Percentiles rank a stretch among this genome's conserved stretches.
Conservation (phyloP, 2,888 invertebrate genomes). For the Tipula unca region DNA sequence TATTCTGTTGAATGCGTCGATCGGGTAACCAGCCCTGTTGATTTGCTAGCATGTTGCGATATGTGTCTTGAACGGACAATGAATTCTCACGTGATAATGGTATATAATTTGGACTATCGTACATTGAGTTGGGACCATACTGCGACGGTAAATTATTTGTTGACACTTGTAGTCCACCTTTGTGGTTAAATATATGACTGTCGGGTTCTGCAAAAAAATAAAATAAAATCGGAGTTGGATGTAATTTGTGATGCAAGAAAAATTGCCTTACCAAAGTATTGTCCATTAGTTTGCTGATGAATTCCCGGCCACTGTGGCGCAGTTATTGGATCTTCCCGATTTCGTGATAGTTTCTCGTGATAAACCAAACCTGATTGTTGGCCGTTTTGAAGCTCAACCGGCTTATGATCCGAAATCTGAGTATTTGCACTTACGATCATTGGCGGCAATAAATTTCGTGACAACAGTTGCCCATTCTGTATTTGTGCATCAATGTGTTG, state of each 20-base stretch:
- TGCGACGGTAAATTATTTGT: conserved; percentile 26
- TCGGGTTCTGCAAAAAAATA: conserved; percentile 39
- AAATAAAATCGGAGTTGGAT: conserved; percentile 20
- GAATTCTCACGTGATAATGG: conserved; percentile 33
- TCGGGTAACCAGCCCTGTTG: conserved; percentile 18
- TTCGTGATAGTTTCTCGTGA: conserved; percentile 26
- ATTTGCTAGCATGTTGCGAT: conserved; percentile 25
- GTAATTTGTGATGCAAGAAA: background rate
- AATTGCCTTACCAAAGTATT: background rate
- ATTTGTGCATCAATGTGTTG: background rate
- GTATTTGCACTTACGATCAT: background rate
- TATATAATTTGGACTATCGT: conserved; percentile 28
- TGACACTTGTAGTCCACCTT: conserved; percentile 54
- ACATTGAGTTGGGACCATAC: conserved; percentile 23
- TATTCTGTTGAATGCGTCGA: background rate
- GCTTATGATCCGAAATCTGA: background rate
- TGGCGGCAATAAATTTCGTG: background rate
- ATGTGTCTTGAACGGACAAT: conserved; percentile 26
- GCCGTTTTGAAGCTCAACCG: background rate
- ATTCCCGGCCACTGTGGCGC: conserved; percentile 24
- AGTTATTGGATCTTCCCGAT: conserved; percentile 38
- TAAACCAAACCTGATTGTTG: background rate
- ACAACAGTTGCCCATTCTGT: background rate
- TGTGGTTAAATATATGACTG: conserved; percentile 65
- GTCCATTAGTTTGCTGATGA: background rate